Percentiles rank a stretch among this genome's conserved stretches.
phyloP scores from a whole-genome alignment of 64 coral and sea anemone species.

The Orbicella faveolata region DNA sequence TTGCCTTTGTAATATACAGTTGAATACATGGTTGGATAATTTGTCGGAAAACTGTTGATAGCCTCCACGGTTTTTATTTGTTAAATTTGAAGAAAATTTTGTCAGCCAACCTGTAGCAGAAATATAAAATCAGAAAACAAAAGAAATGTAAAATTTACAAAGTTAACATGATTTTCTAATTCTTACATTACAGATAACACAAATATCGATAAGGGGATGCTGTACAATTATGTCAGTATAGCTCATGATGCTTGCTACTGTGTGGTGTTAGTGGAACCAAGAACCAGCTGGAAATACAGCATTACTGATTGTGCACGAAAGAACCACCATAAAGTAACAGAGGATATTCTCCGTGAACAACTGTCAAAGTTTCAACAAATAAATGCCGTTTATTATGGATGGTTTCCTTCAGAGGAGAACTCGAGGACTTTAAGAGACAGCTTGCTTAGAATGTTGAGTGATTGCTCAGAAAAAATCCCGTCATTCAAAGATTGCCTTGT shows the following conservation, averaged over 20 bases:
- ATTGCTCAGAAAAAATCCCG: constrained; percentile 4
- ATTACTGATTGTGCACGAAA: constrained; percentile 2
- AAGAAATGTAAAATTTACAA: too few species aligned
- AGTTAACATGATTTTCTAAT: neutral
- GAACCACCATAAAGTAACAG: constrained; percentile 21
- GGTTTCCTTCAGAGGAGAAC: constrained; percentile 32
- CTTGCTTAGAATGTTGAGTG: neutral
- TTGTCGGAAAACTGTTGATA: too few species aligned
- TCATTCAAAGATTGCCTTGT: constrained; percentile 17
- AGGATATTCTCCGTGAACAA: neutral
- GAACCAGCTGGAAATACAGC: constrained; percentile 37
- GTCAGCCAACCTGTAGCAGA: too few species aligned
- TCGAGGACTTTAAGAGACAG: neutral
- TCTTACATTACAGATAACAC: constrained; percentile 42
- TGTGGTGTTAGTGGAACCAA: constrained; percentile 53
- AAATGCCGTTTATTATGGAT: constrained; percentile 40
- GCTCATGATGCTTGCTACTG: constrained; percentile 10
- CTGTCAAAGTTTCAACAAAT: constrained; percentile 29
- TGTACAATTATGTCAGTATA: constrained; percentile 24
- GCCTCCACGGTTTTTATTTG: too few species aligned
- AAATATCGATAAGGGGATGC: neutral
- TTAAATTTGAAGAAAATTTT: too few species aligned
- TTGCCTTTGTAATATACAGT: too few species aligned
- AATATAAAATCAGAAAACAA: too few species aligned
- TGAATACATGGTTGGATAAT: too few species aligned